A percentile compares a stretch with the other conserved stretches of the same genome.
phyloP scores from a whole-genome alignment of 2,113 vertebrate species.

The Oryzias woworae region DNA sequence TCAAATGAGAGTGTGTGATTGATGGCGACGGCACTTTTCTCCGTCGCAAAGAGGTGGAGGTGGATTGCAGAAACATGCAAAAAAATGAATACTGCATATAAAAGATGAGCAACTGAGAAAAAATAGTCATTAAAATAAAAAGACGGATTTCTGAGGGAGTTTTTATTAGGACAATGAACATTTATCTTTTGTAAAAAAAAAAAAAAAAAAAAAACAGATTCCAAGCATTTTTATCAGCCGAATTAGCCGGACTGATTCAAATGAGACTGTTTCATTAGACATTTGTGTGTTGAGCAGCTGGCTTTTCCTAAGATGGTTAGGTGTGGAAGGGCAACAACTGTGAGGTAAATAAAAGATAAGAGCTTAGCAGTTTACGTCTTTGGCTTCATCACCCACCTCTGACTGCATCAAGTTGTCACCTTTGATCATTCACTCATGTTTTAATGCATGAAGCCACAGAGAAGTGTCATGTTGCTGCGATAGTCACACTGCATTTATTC shows the following conservation, averaged over 20 bases:
- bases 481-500: slow-evolving; percentile 58
- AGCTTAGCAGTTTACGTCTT: slow-evolving; percentile 17
- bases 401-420: slow-evolving; percentile 51
- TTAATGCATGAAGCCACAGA: slow-evolving; percentile 63
- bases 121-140: neutral
- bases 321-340: slow-evolving; percentile 5
- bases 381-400: slow-evolving; percentile 34
- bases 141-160: neutral
- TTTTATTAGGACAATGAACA: no score
- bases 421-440: slow-evolving; percentile 68
- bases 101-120: neutral
- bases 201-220: no score
- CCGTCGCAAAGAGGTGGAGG: slow-evolving; percentile 1
- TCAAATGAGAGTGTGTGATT: slow-evolving; percentile 32
- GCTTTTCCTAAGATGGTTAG: slow-evolving; percentile 5
- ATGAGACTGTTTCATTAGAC: neutral
- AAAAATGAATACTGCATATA: neutral
- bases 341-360: slow-evolving; percentile 36
- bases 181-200: no score
- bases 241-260: neutral
- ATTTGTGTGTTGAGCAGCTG: slow-evolving; percentile 10
- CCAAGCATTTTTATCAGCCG: neutral
- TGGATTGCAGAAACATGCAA: neutral
- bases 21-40: slow-evolving; percentile 22
- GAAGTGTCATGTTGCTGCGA: slow-evolving; percentile 47